Evolutionary conservation across 2,888 invertebrate genomes (phyloP), one percentile per base, ranked within the genome.

Genomic region (Limnephilus marmoratus): DNA sequence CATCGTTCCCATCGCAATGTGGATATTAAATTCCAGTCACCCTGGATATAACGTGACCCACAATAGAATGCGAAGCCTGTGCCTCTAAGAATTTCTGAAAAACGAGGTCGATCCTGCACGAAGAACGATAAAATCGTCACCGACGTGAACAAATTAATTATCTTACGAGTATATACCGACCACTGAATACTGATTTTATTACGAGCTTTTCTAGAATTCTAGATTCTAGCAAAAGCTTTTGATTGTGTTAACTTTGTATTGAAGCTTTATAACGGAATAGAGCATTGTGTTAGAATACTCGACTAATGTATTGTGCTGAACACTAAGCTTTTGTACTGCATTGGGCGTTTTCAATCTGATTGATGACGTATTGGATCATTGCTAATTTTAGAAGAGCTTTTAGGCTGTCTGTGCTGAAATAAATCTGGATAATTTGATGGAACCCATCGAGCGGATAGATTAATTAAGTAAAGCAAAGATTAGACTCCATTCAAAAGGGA

Each of bases 1-100:
- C 86, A 86, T 86, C 45, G 41, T n/a, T 49, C 29, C 15, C 86
- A 49, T 86, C 45, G 86, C 29, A 15, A 86, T 86, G 41, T 86
- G 24, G 86, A 49, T 86, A 86, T 86, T 86, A 86, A 86, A 86
- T 86, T 86, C 86, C 86, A n/a, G 45, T 15, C n/a, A 45, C 45
- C 41, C 9, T 83, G 83, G 83, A 41, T 83, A 37, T 41, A 83
- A 34, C 83, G 83, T 83, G 83, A 83, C 24, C 37, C 24, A 37
- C 24, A 37, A 83, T 24, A 11, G 83, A 83, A 83, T 83, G 37
- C n/a, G n/a, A 31, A 83, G 24, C 68, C 7, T n/a, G 24, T 7
- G 68, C 68, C 24, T 24, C n/a, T n/a, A 68, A 24, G 53, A 68
- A 68, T 68, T 68, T 68, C 68, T 24, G 68, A n/a, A n/a, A 68